These are phyloP conservation scores for Colistium nudipinnis DNA, from an alignment of 2,113 vertebrate genomes.

Conservation along the genomic window DNA sequence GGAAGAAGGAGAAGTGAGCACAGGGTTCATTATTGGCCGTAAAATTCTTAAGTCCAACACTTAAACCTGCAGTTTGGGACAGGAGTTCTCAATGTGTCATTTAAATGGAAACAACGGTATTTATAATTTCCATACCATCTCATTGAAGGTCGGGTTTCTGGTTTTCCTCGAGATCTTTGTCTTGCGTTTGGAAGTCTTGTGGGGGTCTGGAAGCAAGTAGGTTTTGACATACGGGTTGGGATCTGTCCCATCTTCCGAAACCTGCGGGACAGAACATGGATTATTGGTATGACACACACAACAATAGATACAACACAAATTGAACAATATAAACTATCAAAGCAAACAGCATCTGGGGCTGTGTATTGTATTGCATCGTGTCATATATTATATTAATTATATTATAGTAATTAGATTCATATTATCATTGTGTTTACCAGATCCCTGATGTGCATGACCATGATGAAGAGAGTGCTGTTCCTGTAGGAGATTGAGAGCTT, in stretches of 20 bases:
- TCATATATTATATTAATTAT: no score
- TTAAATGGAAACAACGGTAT: not conserved
- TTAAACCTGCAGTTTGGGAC: not conserved
- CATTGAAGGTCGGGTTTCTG: slow-evolving; percentile 97
- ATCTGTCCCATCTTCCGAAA: slow-evolving; percentile 93
- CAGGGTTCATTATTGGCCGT: not conserved
- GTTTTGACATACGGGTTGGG: slow-evolving; percentile 99
- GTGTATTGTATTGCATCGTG: no score
- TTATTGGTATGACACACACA: not conserved
- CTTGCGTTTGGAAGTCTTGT: slow-evolving; percentile 98
- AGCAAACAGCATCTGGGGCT: not conserved
- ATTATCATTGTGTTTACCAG: slow-evolving; percentile 69
- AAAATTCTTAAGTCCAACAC: not conserved
- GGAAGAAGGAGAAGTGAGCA: slow-evolving; percentile 1
- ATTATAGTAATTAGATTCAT: no score
- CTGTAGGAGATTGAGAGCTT: slow-evolving; percentile 96
- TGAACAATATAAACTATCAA: not conserved
- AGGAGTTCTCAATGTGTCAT: not conserved
- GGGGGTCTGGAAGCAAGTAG: slow-evolving; percentile 93
- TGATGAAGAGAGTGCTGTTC: slow-evolving; percentile 96
- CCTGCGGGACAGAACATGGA: slow-evolving; percentile 72
- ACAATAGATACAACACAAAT: not conserved
- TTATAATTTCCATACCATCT: slow-evolving; percentile 87
- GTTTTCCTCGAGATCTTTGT: slow-evolving; percentile 97
- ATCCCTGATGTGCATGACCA: slow-evolving; percentile 99